Conservation (phyloP, 2,797 vertebrate genomes). For the Buceros bicornis region DNA sequence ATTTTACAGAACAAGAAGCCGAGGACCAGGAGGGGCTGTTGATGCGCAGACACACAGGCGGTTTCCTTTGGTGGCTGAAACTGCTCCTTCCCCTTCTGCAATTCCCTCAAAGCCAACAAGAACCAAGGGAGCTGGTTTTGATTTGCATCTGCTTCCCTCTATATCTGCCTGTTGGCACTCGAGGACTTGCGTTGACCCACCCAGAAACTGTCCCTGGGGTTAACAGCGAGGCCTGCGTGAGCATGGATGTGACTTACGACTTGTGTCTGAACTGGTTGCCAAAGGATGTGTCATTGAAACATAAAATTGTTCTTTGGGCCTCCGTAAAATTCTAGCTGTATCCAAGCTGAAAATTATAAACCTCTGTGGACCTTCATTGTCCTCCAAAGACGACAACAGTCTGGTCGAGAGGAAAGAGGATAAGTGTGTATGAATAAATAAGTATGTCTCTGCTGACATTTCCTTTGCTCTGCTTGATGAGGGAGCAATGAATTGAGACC, state of each 20-base stretch:
- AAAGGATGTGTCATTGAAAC: neutral
- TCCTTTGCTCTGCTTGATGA: neutral
- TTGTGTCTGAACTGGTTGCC: neutral
- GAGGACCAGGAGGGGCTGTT: neutral
- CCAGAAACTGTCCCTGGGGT: neutral
- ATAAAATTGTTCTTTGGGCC: neutral
- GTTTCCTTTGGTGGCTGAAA: neutral
- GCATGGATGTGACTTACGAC: neutral
- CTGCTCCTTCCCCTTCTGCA: rapidly evolving
- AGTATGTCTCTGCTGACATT: neutral
- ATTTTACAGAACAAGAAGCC: neutral
- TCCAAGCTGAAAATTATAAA: neutral
- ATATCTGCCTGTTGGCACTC: neutral
- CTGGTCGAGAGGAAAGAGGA: neutral
- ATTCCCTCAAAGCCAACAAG: neutral
- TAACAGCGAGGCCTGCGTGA: neutral
- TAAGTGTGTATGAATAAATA: neutral
- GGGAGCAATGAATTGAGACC: neutral
- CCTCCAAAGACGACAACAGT: neutral
- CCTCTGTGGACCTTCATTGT: neutral
- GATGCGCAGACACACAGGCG: rapidly evolving
- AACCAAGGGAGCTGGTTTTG: neutral
- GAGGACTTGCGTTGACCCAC: neutral
- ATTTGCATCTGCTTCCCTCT: neutral
- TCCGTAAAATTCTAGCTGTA: neutral